Conservation (phyloP, 1,140 invertebrate species). For the Drosophila lacertosa region DNA sequence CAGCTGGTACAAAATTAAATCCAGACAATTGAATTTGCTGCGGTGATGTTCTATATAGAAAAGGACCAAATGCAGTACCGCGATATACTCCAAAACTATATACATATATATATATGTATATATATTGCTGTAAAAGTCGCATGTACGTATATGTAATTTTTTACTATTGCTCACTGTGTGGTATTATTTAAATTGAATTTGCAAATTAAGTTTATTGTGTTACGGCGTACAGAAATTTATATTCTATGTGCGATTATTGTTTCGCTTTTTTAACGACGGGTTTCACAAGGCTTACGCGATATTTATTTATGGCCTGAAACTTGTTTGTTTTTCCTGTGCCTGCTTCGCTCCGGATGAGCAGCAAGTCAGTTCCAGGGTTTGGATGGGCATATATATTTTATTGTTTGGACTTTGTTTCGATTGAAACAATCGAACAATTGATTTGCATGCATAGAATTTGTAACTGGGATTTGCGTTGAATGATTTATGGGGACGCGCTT, state of each 20-base stretch:
- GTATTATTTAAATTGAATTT: conserved; percentile 82
- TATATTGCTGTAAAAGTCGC: conserved; percentile 10
- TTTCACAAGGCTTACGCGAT: conserved; percentile 67
- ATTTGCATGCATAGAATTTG: conserved; percentile 78
- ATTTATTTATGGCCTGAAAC: conserved; percentile 77
- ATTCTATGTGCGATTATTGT: conserved; percentile 70
- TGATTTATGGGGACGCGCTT: conserved; percentile 67
- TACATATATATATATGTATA: conserved; percentile 16
- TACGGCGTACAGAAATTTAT: conserved; percentile 60
- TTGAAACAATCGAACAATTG: conserved; percentile 78
- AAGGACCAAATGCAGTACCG: conserved; percentile 7
- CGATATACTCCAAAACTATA: conserved; percentile 27
- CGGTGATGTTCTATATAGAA: conserved; percentile 15
- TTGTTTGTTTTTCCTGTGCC: conserved; percentile 64
- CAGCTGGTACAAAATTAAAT: conserved; percentile 52
- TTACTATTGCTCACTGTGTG: conserved; percentile 17
- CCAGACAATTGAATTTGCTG: conserved; percentile 66
- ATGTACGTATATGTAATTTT: conserved; percentile 38
- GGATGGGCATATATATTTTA: conserved; percentile 52
- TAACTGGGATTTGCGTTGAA: conserved; percentile 74
- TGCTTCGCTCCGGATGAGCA: conserved; percentile 16
- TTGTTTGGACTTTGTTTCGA: conserved; percentile 50
- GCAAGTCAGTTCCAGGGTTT: conserved; percentile 4
- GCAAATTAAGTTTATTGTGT: conserved; percentile 78
- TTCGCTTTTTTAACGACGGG: conserved; percentile 23